Conservation (phyloP, 2,888 invertebrate species). For the Dryocosmus kuriphilus region DNA sequence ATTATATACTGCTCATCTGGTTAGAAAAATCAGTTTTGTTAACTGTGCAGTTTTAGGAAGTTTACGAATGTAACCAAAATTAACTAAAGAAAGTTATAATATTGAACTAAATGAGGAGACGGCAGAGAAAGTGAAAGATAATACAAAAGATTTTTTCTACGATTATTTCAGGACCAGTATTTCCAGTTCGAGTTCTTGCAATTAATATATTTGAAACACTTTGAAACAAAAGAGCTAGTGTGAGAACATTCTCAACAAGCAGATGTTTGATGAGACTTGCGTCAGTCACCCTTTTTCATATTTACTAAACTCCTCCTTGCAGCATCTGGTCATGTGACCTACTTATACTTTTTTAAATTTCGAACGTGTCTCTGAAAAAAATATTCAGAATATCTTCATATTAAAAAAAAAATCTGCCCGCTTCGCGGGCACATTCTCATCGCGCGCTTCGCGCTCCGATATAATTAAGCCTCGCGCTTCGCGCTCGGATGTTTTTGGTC, state of each 20-base stretch:
- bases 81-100: not conserved
- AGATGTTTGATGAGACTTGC: not conserved
- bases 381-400: not conserved
- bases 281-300: not conserved
- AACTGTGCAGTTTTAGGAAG: too few relatives aligned
- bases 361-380: not conserved
- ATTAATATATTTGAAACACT: not conserved
- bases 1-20: too few relatives aligned
- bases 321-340: conserved; percentile 7
- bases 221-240: not conserved
- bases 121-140: not conserved
- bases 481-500: too few relatives aligned
- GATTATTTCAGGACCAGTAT: not conserved
- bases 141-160: not conserved
- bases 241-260: not conserved
- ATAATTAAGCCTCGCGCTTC: too few relatives aligned
- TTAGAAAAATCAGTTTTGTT: too few relatives aligned
- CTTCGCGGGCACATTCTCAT: too few relatives aligned
- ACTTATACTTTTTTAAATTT: not conserved
- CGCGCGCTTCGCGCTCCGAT: too few relatives aligned
- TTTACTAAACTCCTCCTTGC: not conserved
- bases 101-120: not conserved
- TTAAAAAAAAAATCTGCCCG: too few relatives aligned
- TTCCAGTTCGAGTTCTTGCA: not conserved
- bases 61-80: too few relatives aligned